Evolutionary conservation across 23 tunicate species (phyloP), one percentile per base, ranked within the genome.

Genomic region (Halocynthia aurantium): DNA sequence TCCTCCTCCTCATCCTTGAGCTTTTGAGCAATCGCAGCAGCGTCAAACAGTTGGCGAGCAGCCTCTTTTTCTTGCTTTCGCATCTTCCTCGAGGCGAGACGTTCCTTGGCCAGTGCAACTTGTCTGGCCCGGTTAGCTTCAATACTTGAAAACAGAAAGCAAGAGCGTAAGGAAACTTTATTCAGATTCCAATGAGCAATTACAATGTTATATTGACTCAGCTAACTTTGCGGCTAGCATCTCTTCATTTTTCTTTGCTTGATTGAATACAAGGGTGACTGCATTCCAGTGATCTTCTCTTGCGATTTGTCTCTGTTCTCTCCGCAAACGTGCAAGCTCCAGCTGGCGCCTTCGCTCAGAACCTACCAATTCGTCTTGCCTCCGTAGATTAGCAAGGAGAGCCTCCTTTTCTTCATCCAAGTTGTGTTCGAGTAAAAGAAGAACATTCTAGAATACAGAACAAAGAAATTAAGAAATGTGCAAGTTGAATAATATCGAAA

Each of bases 281-380:
- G 88, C 92, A 62, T 82, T 80, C 20, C 72, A 76, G 44, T 86
- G 79, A 57, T 92, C 92, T 69, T 92, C 98, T 78, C 82, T 76
- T 44, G 84, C 84, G 69, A 90, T 71, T 76, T 81, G 85, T 52
- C 86, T 83, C 51, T 81, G 88, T 62, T 90, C 83, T 63, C 97
- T 75, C 6, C 86, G 81, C 50, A 90, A 68, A 54, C 79, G 84
- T 8, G 98, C 98, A 10, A 85, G 62, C 67, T 82, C 92, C 44
- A 92, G 73, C 57, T 92, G 98, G 58, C 92, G 80, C 61, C 87
- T 83, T 62, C 98, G 57, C 57, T 92, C 98, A 54, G 83, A 84
- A 69, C 71, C 75, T 51, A 92, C 62, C 11, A 76, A 54, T 58
- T 92, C 88, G 51, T 83, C 91, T 52, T 92, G 92, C 53, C 75